Conservation (phyloP, 2,113 vertebrate species). For the Numenius arquata region DNA sequence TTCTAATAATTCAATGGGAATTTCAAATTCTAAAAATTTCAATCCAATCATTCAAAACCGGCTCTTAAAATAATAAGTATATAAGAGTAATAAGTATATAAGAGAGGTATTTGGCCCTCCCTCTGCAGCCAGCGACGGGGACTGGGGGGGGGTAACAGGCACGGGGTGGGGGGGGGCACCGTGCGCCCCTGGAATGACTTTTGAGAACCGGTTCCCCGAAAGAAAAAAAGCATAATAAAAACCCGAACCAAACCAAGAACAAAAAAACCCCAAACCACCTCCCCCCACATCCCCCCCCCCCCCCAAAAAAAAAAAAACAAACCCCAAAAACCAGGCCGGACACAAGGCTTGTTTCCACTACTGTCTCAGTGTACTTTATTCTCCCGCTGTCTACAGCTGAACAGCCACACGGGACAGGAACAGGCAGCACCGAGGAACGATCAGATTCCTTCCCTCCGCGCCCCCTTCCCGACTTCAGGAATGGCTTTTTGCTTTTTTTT, state of each 20-base stretch:
- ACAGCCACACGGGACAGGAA: slow-evolving; percentile 81
- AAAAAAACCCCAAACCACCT: no score
- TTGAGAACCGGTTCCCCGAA: slow-evolving; percentile 29
- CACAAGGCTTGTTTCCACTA: slow-evolving; percentile 71
- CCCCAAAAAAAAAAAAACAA: no score
- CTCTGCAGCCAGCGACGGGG: background rate
- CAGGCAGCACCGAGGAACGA: slow-evolving; percentile 81
- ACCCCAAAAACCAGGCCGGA: slow-evolving; percentile 36
- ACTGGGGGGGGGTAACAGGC: background rate
- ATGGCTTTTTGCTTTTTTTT: slow-evolving; percentile 48
- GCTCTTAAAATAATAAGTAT: background rate
- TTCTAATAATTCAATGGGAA: background rate
- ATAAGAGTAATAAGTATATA: accelerated
- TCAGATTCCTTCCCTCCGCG: slow-evolving; percentile 70
- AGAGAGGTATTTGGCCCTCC: background rate
- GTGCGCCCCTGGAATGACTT: background rate
- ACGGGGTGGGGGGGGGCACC: no score
- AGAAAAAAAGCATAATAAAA: background rate
- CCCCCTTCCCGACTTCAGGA: slow-evolving; percentile 68
- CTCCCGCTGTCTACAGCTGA: slow-evolving; percentile 78
- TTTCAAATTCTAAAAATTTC: no score
- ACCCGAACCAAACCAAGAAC: background rate
- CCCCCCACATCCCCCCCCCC: background rate
- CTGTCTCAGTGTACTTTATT: slow-evolving; percentile 82
- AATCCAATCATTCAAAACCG: no score